phyloP scores from a whole-genome alignment of 2,113 vertebrate species.

The Silurus glanis region DNA sequence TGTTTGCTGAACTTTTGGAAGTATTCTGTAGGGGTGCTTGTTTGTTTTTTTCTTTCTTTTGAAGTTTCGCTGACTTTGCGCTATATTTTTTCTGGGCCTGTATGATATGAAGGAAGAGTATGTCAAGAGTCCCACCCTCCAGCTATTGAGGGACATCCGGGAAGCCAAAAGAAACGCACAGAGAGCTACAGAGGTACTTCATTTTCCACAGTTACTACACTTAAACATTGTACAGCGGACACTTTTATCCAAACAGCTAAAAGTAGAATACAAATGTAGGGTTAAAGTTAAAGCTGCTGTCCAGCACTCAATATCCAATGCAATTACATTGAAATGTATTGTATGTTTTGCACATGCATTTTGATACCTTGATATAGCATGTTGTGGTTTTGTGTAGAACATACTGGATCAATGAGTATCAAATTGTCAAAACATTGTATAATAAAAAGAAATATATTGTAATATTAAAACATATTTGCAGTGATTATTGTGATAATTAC shows the following conservation, averaged over 20 bases:
- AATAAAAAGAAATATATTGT: neutral
- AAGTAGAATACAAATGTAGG: neutral
- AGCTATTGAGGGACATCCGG: constrained; percentile 89
- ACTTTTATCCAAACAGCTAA: neutral
- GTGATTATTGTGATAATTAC: neutral
- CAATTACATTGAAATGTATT: neutral
- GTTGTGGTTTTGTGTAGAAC: neutral
- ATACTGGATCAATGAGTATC: neutral
- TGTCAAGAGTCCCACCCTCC: constrained; percentile 75
- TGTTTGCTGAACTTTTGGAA: neutral
- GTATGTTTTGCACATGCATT: neutral
- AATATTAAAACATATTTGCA: neutral
- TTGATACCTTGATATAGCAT: neutral
- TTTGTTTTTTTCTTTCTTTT: neutral
- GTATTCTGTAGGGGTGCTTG: neutral
- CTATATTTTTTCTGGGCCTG: neutral
- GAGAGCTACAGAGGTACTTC: constrained; percentile 81
- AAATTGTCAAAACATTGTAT: too few species aligned
- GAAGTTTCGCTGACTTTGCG: neutral
- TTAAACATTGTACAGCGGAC: constrained; percentile 28
- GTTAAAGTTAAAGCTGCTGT: neutral
- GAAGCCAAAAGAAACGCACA: constrained; percentile 90
- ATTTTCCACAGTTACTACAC: constrained; percentile 62
- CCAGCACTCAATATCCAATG: neutral
- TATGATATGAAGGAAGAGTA: constrained; percentile 88